phyloP scores from a whole-genome alignment of 2,888 invertebrate species.

The Apodemia mormo region DNA sequence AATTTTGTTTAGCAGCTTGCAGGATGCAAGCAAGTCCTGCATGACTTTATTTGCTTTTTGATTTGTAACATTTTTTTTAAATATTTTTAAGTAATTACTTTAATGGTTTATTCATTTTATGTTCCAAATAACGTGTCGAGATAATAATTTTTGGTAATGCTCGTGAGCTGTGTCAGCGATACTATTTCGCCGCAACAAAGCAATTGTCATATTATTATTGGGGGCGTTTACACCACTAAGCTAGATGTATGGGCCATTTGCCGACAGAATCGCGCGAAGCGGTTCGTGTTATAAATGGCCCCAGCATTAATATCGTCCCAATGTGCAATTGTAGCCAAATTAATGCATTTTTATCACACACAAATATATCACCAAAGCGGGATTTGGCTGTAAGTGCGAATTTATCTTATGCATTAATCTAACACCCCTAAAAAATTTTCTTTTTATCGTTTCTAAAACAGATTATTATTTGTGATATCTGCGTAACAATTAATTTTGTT shows the following conservation, averaged over 20 bases:
- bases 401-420: constrained; percentile 2
- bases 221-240: constrained; percentile 72
- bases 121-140: constrained; percentile 16
- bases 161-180: constrained; percentile 24
- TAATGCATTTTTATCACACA: constrained; percentile 36
- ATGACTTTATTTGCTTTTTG: too few relatives aligned
- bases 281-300: constrained; percentile 67
- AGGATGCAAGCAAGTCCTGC: too few relatives aligned
- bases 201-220: constrained; percentile 74
- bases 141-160: constrained; percentile 23
- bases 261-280: constrained; percentile 64
- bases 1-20: too few relatives aligned
- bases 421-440: background rate
- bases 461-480: too few relatives aligned
- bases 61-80: too few relatives aligned
- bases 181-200: constrained; percentile 42
- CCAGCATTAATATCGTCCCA: constrained; percentile 61
- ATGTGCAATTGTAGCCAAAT: constrained; percentile 60
- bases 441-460: too few relatives aligned
- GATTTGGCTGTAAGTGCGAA: constrained; percentile 17
- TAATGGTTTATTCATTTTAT: background rate
- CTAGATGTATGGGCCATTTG: constrained; percentile 74
- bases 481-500: too few relatives aligned
- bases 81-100: too few relatives aligned
- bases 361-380: constrained; percentile 25